Evolutionary conservation across 2,888 invertebrate genomes (phyloP), one percentile per base, ranked within the genome.

Genomic region (Sarcophaga variegata): DNA sequence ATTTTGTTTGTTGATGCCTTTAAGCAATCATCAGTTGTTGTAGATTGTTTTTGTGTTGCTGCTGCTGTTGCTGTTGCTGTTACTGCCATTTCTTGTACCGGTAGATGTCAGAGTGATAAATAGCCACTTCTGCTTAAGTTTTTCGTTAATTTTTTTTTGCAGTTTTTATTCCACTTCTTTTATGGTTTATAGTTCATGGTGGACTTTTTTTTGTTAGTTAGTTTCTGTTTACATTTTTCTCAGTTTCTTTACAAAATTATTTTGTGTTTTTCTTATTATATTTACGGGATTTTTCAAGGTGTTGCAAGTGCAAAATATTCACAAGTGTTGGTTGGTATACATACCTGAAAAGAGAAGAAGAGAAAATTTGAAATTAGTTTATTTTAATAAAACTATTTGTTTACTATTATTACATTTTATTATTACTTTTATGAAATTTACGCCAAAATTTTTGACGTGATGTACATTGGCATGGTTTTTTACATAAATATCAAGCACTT

Each of bases 51-150:
- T 80, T 74, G 54, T 83, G 54, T 49, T 81, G 72, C 71, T 83
- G 22, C 45, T 78, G 60, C 20, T 81, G 72, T 74, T 85, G 80
- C 20, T 63, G 76, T 59, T 79, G 20, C 66, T 66, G 71, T 62
- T 69, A 27, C 49, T 74, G 75, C 37, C 76, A 37, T 78, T 70
- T 70, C 20, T 72, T 81, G 47, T 85, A 74, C 37, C 54, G 62
- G 59, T 85, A 79, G 88, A 86, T 86, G 85, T 87, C 87, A 74
- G 85, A 72, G 83, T 81, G 81, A 83, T 87, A 87, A 83, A 83
- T 83, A 78, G 74, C 74, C 78, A 81, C 37, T 37, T 37, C 37
- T 37, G 37, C 37, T 37, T 49, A 67, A 85, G 79, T 84, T 74
- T 11, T 85, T 78, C 12, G 62, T 78, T 84, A 8, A 25, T 64